Conservation (phyloP, 2,797 vertebrate genomes). For the Halcyon smyrnensis region DNA sequence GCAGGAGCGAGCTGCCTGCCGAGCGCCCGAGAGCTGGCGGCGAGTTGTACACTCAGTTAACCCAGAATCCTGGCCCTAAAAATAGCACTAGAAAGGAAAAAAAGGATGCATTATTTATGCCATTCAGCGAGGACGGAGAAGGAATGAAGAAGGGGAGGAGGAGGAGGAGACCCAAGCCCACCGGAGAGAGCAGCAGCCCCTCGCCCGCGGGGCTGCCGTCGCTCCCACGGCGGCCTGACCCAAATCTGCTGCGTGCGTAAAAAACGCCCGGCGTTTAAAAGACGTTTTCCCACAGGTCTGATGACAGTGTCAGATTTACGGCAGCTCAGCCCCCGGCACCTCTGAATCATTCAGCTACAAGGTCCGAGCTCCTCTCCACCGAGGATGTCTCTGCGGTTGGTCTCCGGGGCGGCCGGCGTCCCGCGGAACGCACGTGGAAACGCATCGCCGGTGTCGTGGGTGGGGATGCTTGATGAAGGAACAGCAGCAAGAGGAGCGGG, state of each 20-base stretch:
- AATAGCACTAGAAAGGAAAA: slow-evolving; percentile 11
- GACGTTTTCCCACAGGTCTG: neutral
- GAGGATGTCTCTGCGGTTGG: accelerated
- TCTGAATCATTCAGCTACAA: neutral
- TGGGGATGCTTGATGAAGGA: accelerated
- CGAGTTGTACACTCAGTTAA: neutral
- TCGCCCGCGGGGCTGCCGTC: neutral
- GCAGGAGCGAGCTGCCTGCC: neutral
- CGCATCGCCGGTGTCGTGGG: accelerated
- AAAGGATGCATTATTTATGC: slow-evolving; percentile 47
- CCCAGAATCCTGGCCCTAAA: slow-evolving; percentile 43
- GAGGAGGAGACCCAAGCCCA: neutral
- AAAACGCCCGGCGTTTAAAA: accelerated
- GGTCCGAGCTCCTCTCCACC: accelerated
- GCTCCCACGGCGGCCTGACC: slow-evolving; percentile 45
- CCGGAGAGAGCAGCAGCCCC: neutral
- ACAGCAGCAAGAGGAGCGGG: neutral
- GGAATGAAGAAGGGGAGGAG: neutral
- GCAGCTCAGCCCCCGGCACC: neutral
- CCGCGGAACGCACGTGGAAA: accelerated
- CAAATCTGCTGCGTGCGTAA: neutral
- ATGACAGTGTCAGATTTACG: neutral
- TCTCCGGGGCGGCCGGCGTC: neutral
- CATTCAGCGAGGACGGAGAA: neutral
- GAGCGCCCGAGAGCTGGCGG: neutral